Conservation (phyloP, 2,888 invertebrate genomes). For the Julus scanicus region DNA sequence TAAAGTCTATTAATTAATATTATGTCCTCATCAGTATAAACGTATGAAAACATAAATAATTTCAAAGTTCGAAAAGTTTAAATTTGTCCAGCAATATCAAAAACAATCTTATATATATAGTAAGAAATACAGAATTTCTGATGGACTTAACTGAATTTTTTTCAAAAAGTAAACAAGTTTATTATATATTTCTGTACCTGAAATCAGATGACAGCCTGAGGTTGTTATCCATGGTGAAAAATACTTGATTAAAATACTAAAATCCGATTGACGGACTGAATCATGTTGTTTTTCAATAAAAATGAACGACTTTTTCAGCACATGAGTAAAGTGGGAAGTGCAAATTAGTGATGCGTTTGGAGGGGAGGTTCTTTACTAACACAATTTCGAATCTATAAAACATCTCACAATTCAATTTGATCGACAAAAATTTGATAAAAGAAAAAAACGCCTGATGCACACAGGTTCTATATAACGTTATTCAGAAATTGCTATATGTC, state of each 20-base stretch:
- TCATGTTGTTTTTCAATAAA: background rate
- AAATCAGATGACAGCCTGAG: background rate
- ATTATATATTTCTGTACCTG: too few species aligned
- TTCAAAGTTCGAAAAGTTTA: too few species aligned
- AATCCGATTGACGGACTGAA: too few species aligned
- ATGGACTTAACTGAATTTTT: too few species aligned
- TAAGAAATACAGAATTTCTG: too few species aligned
- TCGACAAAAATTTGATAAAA: conserved; percentile 21
- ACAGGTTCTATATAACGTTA: background rate
- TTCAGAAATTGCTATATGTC: background rate
- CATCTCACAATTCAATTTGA: conserved; percentile 6
- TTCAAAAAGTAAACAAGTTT: too few species aligned
- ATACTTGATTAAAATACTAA: too few species aligned
- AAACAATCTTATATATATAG: too few species aligned
- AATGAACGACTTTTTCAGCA: background rate
- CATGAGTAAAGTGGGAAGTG: conserved; percentile 12
- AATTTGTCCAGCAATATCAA: too few species aligned
- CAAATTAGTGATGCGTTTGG: background rate
- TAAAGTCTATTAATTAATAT: too few species aligned
- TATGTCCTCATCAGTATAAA: too few species aligned
- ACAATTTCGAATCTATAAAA: conserved; percentile 14
- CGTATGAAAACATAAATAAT: too few species aligned
- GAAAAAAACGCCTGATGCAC: background rate
- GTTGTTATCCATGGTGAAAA: background rate
- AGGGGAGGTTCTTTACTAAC: background rate